Evolutionary conservation across 1,140 invertebrate genomes (phyloP).

Genomic region (Scaptomyza montana): DNA sequence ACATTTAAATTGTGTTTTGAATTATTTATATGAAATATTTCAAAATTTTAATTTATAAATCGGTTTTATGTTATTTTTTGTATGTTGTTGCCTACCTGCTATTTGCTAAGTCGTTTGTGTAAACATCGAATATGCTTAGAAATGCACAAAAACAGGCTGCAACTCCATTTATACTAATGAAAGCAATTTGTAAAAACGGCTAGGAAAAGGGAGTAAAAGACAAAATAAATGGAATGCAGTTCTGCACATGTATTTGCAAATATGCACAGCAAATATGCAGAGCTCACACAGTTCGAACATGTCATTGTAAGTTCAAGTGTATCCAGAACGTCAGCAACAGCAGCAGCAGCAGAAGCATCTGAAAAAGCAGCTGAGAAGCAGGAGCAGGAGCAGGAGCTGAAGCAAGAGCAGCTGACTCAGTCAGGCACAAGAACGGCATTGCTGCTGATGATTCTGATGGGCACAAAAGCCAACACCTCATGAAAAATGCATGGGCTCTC

Average conservation of each 20-base stretch:
- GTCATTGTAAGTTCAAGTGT: conserved; percentile 82
- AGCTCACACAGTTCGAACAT: conserved; percentile 62
- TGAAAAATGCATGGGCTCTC: conserved; percentile 81
- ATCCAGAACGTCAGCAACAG: conserved; percentile 43
- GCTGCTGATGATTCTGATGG: conserved; percentile 69
- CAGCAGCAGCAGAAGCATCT: conserved; percentile 23
- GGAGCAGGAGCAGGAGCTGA: conserved; percentile 12
- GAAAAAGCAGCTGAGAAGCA: not conserved
- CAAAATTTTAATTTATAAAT: not conserved
- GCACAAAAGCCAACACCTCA: conserved; percentile 83
- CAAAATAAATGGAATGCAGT: conserved; percentile 36
- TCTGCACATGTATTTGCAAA: conserved; percentile 49
- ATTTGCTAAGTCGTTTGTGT: not conserved
- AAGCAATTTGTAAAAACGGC: conserved; percentile 63
- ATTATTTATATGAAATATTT: not conserved
- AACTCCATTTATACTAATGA: conserved; percentile 73
- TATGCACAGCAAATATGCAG: conserved; percentile 61
- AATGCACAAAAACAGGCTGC: conserved; percentile 31
- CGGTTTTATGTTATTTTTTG: too few relatives aligned
- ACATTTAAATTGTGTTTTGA: not conserved
- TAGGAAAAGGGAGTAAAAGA: conserved; percentile 19
- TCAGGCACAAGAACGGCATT: conserved; percentile 33
- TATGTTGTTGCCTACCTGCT: too few relatives aligned
- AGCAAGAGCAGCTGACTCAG: conserved; percentile 38
- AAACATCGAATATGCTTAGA: conserved; percentile 38